Percentiles rank a stretch among this genome's conserved stretches.
Conservation (phyloP, 2,797 vertebrate species). For the Bucorvus abyssinicus region DNA sequence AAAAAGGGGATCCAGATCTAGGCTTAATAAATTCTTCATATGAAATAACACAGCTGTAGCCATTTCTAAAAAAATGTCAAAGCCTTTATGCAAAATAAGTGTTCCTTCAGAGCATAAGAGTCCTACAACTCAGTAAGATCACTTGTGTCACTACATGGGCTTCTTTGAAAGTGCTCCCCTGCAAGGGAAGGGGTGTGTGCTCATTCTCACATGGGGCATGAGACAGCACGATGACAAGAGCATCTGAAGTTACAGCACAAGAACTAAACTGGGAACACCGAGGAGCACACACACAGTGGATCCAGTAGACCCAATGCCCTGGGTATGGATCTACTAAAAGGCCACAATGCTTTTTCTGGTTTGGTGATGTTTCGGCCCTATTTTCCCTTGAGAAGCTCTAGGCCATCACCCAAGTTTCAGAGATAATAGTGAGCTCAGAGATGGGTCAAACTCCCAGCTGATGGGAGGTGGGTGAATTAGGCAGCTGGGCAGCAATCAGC, state of each 20-base stretch:
- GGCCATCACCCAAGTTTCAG: background rate
- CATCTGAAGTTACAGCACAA: background rate
- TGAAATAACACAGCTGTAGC: conserved; percentile 10
- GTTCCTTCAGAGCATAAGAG: conserved; percentile 7
- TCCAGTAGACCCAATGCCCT: too few relatives aligned
- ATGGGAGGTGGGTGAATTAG: background rate
- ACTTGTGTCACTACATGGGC: background rate
- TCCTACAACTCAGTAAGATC: background rate
- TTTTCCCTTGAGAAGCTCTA: background rate
- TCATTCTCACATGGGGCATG: background rate
- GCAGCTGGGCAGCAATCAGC: background rate
- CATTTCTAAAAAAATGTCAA: conserved; percentile 37
- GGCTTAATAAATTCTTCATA: conserved; percentile 29
- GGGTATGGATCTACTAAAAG: background rate
- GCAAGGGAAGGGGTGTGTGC: background rate
- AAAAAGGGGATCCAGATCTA: conserved; percentile 1
- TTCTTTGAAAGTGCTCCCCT: background rate
- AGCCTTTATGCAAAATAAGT: conserved; percentile 10
- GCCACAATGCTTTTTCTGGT: background rate
- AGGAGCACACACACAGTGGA: background rate
- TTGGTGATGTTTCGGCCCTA: background rate
- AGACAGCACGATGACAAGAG: background rate
- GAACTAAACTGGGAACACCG: background rate
- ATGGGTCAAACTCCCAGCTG: background rate
- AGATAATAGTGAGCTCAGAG: background rate